A percentile compares a stretch with the other conserved stretches of the same genome.
Conservation (phyloP, 2,797 vertebrate genomes). For the Gambusia yucatana region DNA sequence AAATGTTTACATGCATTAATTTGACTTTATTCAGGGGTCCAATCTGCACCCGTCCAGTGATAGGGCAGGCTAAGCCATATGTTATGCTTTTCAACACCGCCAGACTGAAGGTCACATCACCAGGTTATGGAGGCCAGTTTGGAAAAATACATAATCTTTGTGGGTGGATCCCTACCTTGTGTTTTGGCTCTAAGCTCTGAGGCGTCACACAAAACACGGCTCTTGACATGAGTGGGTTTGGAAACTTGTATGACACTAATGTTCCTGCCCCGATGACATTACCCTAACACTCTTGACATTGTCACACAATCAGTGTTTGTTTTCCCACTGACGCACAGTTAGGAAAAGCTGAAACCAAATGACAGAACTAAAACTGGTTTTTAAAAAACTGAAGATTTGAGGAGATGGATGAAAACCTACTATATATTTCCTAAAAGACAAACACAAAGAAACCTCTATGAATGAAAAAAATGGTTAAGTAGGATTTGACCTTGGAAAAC, state of each 20-base stretch:
- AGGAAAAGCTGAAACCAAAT: slow-evolving; percentile 24
- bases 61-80: slow-evolving; percentile 52
- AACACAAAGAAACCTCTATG: not conserved
- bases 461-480: not conserved
- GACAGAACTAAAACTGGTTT: slow-evolving; percentile 12
- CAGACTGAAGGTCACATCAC: slow-evolving; percentile 54
- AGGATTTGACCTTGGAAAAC: not conserved
- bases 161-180: slow-evolving; percentile 28
- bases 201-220: slow-evolving; percentile 28
- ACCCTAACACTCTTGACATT: slow-evolving; percentile 55
- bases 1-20: slow-evolving; percentile 84
- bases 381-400: slow-evolving; percentile 1
- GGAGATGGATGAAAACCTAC: slow-evolving; percentile 12
- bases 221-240: slow-evolving; percentile 38
- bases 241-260: slow-evolving; percentile 53
- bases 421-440: not conserved
- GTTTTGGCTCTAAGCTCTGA: slow-evolving; percentile 36
- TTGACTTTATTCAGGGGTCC: slow-evolving; percentile 73
- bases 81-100: slow-evolving; percentile 49
- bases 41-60: slow-evolving; percentile 21
- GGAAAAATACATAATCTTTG: slow-evolving; percentile 44
- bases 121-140: slow-evolving; percentile 56
- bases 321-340: slow-evolving; percentile 44
- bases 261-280: slow-evolving; percentile 52
- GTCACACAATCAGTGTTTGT: slow-evolving; percentile 44